phyloP scores from a whole-genome alignment of 2,888 invertebrate species.

The Odontothrips loti region DNA sequence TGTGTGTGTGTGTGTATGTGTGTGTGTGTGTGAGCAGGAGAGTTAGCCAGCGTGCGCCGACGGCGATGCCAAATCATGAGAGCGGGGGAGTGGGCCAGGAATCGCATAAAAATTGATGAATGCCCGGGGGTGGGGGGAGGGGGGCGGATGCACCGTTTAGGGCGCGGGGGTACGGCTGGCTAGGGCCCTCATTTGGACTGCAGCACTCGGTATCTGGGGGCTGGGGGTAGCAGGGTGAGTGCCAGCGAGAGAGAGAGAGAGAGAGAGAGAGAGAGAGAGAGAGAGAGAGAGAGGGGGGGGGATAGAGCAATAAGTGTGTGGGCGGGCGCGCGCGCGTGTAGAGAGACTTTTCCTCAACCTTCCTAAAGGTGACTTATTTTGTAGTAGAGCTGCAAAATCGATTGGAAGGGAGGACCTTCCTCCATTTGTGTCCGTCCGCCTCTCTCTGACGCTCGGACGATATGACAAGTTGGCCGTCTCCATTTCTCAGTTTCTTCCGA shows the following conservation, averaged over 20 bases:
- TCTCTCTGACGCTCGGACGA: background rate
- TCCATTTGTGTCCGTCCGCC: no score
- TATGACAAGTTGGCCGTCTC: slow-evolving; percentile 5
- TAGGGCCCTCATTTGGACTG: no score
- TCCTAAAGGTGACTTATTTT: background rate
- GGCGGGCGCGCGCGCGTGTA: no score
- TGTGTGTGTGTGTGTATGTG: slow-evolving; percentile 29
- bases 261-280: background rate
- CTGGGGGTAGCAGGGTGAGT: no score
- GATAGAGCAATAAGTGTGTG: no score
- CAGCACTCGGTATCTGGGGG: no score
- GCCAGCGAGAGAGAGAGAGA: no score
- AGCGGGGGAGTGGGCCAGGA: background rate
- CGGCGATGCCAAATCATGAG: background rate
- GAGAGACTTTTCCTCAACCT: background rate
- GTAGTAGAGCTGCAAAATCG: no score
- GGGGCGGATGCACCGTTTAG: no score
- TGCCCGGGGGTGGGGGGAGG: background rate
- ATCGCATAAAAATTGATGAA: slow-evolving; percentile 17
- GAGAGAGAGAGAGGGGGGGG: background rate
- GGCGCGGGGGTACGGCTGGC: no score
- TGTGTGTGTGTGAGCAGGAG: slow-evolving; percentile 11
- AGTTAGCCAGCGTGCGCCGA: background rate
- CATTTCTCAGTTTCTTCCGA: slow-evolving; percentile 18
- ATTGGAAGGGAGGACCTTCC: no score